These are phyloP conservation scores for Microtus californicus DNA, from an alignment of 2,797 vertebrate species.

Conservation along the genomic window DNA sequence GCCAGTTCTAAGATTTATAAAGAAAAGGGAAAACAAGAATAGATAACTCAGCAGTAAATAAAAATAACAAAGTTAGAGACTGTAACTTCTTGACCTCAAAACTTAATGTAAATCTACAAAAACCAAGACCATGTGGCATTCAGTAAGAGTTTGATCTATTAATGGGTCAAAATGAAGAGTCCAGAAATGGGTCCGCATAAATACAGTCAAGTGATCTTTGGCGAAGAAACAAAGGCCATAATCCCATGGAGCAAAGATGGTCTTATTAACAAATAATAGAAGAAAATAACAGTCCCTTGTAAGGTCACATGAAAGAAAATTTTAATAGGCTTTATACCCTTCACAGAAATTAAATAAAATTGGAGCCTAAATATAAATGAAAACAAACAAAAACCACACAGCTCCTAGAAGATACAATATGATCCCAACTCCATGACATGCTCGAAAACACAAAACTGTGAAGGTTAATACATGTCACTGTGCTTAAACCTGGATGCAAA, in stretches of 20 bases:
- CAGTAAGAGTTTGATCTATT: not conserved
- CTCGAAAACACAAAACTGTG: slow-evolving; percentile 1
- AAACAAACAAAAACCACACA: not conserved
- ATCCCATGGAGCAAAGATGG: not conserved
- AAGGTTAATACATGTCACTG: not conserved
- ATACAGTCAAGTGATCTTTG: slow-evolving; percentile 33
- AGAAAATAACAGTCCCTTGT: not conserved
- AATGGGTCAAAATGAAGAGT: not conserved
- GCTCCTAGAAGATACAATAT: not conserved
- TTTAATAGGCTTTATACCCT: not conserved
- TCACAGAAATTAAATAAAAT: slow-evolving; percentile 25
- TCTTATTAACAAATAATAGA: not conserved
- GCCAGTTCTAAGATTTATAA: not conserved
- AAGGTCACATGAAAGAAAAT: not conserved
- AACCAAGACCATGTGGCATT: not conserved
- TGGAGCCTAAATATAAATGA: not conserved
- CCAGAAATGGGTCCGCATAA: not conserved
- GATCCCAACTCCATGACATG: not conserved
- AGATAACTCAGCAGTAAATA: not conserved
- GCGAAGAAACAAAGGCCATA: not conserved
- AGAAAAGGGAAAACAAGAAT: not conserved
- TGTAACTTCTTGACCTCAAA: not conserved
- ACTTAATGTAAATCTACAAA: not conserved
- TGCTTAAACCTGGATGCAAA: not conserved
- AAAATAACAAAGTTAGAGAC: slow-evolving; percentile 12